Percentiles rank a stretch among this genome's conserved stretches.
phyloP scores from a whole-genome alignment of 1,140 invertebrate species.

The Sinonovacula constricta region DNA sequence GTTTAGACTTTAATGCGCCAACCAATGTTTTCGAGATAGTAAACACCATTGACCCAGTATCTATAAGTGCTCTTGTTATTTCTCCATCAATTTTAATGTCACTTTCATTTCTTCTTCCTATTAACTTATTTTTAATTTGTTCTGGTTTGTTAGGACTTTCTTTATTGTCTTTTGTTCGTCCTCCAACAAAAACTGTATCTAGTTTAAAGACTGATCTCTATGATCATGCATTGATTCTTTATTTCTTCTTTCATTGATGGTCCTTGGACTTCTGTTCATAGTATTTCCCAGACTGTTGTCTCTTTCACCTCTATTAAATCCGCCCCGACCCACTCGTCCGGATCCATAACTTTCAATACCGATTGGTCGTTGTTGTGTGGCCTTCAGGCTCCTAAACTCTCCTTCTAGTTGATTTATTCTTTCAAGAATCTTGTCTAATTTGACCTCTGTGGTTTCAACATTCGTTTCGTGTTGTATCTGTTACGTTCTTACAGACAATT shows the following conservation, averaged over 20 bases:
- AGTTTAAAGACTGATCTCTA: constrained; percentile 5
- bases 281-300: neutral
- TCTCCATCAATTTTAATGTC: neutral
- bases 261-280: neutral
- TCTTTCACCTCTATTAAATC: neutral
- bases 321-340: neutral
- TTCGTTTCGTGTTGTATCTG: neutral
- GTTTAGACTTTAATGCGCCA: neutral
- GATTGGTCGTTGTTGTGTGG: neutral
- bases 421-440: neutral
- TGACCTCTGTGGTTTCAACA: too few relatives aligned
- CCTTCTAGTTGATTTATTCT: neutral
- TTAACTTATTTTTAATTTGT: neutral
- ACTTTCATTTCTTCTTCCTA: constrained; percentile 9
- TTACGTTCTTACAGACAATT: neutral
- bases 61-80: neutral
- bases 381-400: neutral
- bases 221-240: neutral
- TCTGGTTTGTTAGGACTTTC: neutral
- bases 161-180: neutral
- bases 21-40: neutral
- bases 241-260: neutral
- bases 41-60: constrained; percentile 18
- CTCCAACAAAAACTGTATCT: neutral
- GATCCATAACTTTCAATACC: neutral